Conservation (phyloP, 2,113 vertebrate genomes). For the Macrotis lagotis region DNA sequence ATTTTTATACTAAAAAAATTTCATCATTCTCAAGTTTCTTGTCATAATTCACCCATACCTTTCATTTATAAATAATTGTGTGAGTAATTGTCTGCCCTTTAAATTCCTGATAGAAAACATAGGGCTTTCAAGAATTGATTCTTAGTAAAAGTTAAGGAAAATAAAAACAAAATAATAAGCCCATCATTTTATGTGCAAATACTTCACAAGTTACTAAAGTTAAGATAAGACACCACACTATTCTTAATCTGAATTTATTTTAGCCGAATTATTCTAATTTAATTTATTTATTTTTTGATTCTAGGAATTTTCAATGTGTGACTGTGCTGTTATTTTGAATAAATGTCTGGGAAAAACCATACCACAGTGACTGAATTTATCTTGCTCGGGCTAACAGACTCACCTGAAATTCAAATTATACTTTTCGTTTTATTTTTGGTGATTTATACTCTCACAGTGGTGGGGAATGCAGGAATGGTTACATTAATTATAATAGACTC, state of each 20-base stretch:
- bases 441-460: slow-evolving; percentile 57
- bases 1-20: neutral
- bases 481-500: neutral
- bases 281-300: neutral
- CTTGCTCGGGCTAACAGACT: slow-evolving; percentile 60
- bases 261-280: neutral
- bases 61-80: neutral
- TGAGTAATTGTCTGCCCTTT: neutral
- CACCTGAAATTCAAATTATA: neutral
- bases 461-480: slow-evolving; percentile 62
- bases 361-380: slow-evolving; percentile 5
- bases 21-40: neutral
- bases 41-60: neutral
- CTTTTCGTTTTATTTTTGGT: slow-evolving; percentile 46
- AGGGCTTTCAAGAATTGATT: neutral
- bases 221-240: neutral
- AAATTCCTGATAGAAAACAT: neutral
- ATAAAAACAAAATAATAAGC: neutral
- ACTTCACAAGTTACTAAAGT: neutral
- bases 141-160: too few relatives aligned
- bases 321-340: neutral
- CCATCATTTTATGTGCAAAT: neutral
- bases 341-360: slow-evolving; percentile 36
- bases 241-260: neutral
- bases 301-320: neutral